Base-by-base conservation (phyloP, 2,113 vertebrate species). In the Erythrocercus mccallii region DNA sequence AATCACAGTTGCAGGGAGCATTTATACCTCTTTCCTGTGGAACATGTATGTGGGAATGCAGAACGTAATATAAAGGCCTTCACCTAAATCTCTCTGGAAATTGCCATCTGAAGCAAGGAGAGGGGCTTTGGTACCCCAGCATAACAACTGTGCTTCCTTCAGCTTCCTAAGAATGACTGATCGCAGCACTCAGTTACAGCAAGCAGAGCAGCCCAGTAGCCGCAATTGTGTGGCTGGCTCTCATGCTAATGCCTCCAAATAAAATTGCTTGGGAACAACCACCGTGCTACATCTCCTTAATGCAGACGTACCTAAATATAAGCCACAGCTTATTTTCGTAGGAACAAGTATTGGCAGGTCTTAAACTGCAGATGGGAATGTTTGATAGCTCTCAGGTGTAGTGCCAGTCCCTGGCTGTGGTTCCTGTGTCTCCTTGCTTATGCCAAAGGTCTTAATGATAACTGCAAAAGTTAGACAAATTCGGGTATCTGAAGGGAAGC, bases 251-350 rank as follows among this genome's bases (percentile, higher is more conserved):
- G 21, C 18, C 27, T 77, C 54, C 54, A 12, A 62, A 94, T 8
- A 88, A 92, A 94, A 83, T 2, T 60, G 33, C 64, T 56, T 71
- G 76, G 90, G 82, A 90, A 87, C 38, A 30, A 24, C 62, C 57
- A 19, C 61, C 1, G 4, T 25, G 50, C 64, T 79, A 50, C 58
- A 22, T 80, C 68, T 82, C 47, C 18, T 51, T 66, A 51, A 33
- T 74, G 50, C 51, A 93, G 71, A 71, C 8, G 25, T 48, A 74
- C 10, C 91, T 74, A 93, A 92, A 94, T 94, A 95, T 88, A 96
- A 95, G 71, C 20, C 23, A 92, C 54, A 88, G 42, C 69, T 88
- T 40, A 54, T 95, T 88, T 93, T 90, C 58, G 5, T 77, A 77
- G 35, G 38, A 92, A 78, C 92, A 84, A 78, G 95, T 90, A 88